phyloP scores from a whole-genome alignment of 2,888 invertebrate species.

The Phengaris arion region DNA sequence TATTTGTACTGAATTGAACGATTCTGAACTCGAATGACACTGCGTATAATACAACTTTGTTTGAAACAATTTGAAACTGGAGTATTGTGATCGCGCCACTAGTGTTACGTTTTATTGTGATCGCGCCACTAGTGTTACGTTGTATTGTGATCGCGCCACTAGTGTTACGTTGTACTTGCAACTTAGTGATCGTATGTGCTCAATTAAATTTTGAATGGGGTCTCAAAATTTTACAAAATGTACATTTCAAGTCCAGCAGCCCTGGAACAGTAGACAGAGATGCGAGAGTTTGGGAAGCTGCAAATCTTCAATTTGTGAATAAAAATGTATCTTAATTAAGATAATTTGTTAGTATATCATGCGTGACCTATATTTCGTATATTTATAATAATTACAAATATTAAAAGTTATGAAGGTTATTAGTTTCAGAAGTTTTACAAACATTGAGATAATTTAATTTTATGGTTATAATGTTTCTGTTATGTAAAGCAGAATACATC shows the following conservation, averaged over 20 bases:
- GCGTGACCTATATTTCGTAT: too few relatives aligned
- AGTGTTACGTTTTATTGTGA: conserved; percentile 22
- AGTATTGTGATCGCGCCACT: conserved; percentile 11
- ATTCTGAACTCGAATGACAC: neutral
- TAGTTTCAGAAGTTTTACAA: too few relatives aligned
- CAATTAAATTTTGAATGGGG: conserved; percentile 29
- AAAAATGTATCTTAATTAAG: neutral
- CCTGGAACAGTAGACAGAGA: neutral
- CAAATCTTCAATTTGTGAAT: too few relatives aligned
- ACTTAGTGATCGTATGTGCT: conserved; percentile 29
- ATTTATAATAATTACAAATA: too few relatives aligned
- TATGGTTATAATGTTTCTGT: too few relatives aligned
- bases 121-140: conserved; percentile 18
- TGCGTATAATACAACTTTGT: neutral
- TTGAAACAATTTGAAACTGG: neutral
- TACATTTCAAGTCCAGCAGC: neutral
- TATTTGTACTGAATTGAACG: neutral
- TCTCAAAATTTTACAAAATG: conserved; percentile 3
- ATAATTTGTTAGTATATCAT: too few relatives aligned
- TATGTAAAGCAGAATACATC: too few relatives aligned
- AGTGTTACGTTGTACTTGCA: conserved; percentile 29
- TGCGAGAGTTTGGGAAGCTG: neutral
- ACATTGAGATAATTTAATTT: too few relatives aligned
- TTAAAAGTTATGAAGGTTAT: too few relatives aligned
- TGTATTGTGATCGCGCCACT: conserved; percentile 15